Percentiles rank a stretch among this genome's conserved stretches.
Conservation (phyloP, 2,888 invertebrate species). For the Andrena marginata region DNA sequence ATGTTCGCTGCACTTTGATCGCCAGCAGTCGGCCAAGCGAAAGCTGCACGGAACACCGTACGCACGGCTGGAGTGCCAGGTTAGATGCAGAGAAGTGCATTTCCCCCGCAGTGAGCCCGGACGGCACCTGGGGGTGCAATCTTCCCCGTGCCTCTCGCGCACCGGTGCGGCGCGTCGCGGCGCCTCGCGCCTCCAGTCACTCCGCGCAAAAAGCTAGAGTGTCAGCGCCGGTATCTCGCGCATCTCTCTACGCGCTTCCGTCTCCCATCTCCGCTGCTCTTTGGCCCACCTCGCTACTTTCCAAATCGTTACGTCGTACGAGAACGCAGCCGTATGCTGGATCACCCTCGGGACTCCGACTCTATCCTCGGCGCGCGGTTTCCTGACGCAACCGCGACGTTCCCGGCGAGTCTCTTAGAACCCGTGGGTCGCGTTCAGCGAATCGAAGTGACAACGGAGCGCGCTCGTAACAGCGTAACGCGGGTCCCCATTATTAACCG, state of each 20-base stretch:
- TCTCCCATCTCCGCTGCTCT: background rate
- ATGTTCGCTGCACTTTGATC: conserved; percentile 46
- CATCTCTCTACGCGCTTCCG: background rate
- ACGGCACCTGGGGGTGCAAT: conserved; percentile 63
- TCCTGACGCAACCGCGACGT: background rate
- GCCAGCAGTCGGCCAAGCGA: conserved; percentile 26
- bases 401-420: background rate
- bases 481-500: conserved; percentile 5
- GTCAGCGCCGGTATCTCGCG: conserved; percentile 21
- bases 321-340: background rate
- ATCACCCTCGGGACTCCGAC: conserved; percentile 34
- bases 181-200: conserved; percentile 2
- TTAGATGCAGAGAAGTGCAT: conserved; percentile 52
- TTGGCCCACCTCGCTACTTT: background rate
- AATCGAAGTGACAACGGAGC: background rate
- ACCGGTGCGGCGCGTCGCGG: background rate
- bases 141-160: conserved; percentile 53
- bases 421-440: background rate
- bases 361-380: background rate
- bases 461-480: background rate
- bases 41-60: conserved; percentile 19
- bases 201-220: conserved; percentile 36
- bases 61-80: conserved; percentile 46
- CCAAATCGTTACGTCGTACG: conserved; percentile 7
- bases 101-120: conserved; percentile 49